Evolutionary conservation across 2,888 invertebrate species (phyloP), one percentile per base, ranked within the genome.

Genomic region (Ellobium chinense): DNA sequence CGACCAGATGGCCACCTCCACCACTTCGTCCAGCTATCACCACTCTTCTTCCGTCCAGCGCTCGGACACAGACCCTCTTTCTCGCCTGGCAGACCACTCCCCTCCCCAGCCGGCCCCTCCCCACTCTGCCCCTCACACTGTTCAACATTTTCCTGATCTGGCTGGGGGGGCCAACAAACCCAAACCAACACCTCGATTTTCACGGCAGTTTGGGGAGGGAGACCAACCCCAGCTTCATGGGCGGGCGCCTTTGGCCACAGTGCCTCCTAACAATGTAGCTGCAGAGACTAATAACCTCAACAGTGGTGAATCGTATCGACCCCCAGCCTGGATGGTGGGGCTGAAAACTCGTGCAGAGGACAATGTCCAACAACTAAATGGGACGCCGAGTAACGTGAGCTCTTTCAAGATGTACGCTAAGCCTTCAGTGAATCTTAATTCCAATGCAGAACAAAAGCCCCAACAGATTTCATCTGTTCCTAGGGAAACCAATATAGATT

Each of bases 101-200:
- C 79, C 79, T 27, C 79, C 73, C 18, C 79, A 73, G 39, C 79
- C 79, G 18, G 79, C 79, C 1, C 79, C 79, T 0, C 79, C 79
- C 12, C 79, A 72, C 73, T 73, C 72, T 2, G 79, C 79, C 9
- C 79, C 79, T 24, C 78, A 56, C 27, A 78, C n/a, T 5, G 18
- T 73, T 14, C 36, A 65, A 27, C 73, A 79, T 24, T 79, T 79
- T 37, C 79, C 72, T 34, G 79, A 73, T 27, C 31, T 60, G 31
- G 54, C 68, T 24, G 75, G 69, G 14, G 21, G 74, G 2, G 73
- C 62, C 1, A 82, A 82, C 46, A 89, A 86, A 81, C 90, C 91
- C 2, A 89, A 89, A 83, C 90, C 90, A 77, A 89, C 89, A 85
- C 90, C 90, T 21, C 84, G 91, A 79, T 88, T 91, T 80, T 88